Evolutionary conservation across 2,113 vertebrate species (phyloP), one percentile per base, ranked within the genome.

Genomic region (Caranx melampygus): DNA sequence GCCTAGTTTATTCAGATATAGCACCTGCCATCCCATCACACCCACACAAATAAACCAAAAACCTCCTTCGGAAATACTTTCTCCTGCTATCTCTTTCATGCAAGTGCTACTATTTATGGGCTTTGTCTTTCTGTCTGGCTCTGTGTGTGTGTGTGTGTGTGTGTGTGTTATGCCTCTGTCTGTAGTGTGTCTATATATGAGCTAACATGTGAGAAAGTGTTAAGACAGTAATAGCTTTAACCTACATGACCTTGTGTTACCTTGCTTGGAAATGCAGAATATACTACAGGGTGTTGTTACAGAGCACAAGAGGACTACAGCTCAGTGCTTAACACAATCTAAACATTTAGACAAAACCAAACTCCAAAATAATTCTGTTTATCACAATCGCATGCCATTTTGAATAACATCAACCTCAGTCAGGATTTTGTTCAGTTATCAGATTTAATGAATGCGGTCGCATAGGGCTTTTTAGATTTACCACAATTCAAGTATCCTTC

Each of bases 71-170:
- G 71, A 83, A 86, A 81, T 73, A 78, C 76, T 83, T 82, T 72
- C 77, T 72, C 40, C 62, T 78, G 80, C 70, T 79, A 79, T 85
- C 82, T 71, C 82, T 76, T 86, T 83, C 62, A 81, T 88, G 79
- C 68, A 88, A 82, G 71, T 68, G 76, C 65, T 78, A 72, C 86
- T 88, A 89, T 88, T 89, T 89, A 85, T 89, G 80, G 84, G 51
- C 72, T 86, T 79, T 90, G 81, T 89, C 72, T 85, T 62, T 80
- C 21, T 72, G 72, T 61, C 64, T 79, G 37, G 7, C 49, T 8
- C 20, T 49, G 6, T 45, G 33, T 63, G 35, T 71, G 47, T 55
- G 47, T 69, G 58, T 58, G 31, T 62, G 49, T 61, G 20, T 5
- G 26, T 34, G 6, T 37, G 21, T 44, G 20, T 55, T 61, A 69